phyloP scores from a whole-genome alignment of 2,797 vertebrate species.

The Sternarchorhynchus goeldii region DNA sequence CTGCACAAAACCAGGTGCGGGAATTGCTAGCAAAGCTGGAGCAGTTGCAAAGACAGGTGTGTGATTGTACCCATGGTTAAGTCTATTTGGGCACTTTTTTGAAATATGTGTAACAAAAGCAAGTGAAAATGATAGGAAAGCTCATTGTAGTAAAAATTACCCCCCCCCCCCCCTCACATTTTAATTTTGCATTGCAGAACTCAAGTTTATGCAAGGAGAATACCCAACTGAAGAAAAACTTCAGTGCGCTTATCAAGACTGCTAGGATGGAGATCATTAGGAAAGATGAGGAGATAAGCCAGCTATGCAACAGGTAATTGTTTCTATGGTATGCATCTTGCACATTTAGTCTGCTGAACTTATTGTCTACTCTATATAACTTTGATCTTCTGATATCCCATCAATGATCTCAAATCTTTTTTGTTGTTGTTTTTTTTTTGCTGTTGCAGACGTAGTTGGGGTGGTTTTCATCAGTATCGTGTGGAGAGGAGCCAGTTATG shows the following conservation, averaged over 20 bases:
- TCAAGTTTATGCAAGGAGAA: slow-evolving; percentile 86
- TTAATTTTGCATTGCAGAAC: slow-evolving; percentile 75
- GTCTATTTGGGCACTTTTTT: no score
- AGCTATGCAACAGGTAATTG: slow-evolving; percentile 83
- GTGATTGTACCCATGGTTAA: slow-evolving; percentile 22
- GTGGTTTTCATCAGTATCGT: slow-evolving; percentile 42
- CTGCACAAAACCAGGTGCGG: slow-evolving; percentile 87
- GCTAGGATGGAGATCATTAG: slow-evolving; percentile 91
- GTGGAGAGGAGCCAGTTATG: slow-evolving; percentile 47
- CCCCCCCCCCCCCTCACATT: not conserved
- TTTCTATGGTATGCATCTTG: not conserved
- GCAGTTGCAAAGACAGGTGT: slow-evolving; percentile 87
- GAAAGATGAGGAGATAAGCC: slow-evolving; percentile 93
- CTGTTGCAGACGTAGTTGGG: slow-evolving; percentile 38
- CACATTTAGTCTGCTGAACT: not conserved
- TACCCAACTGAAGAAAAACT: slow-evolving; percentile 90
- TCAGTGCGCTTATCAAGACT: slow-evolving; percentile 92
- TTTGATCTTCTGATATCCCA: not conserved
- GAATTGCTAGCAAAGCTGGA: slow-evolving; percentile 84
- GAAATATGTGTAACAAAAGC: not conserved
- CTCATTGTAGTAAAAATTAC: not conserved
- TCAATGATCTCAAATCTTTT: not conserved
- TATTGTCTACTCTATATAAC: not conserved
- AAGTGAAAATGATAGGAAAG: no score
- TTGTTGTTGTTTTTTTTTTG: not conserved